Conservation (phyloP, 1,140 invertebrate species). For the Caerostris extrusa region DNA sequence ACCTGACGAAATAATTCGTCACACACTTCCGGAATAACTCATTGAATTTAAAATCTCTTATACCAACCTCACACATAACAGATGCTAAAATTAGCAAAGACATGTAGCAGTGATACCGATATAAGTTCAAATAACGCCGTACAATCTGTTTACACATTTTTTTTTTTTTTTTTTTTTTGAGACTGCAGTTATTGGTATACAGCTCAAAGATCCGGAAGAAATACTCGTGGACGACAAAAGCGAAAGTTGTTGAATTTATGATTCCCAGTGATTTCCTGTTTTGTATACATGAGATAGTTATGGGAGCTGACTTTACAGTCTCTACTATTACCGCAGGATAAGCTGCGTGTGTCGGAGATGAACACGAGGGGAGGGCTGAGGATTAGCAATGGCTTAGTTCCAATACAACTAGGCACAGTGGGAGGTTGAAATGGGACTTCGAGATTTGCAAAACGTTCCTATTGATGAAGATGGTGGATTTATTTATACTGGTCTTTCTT, state of each 20-base stretch:
- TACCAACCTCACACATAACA: too few relatives aligned
- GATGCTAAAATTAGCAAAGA: too few relatives aligned
- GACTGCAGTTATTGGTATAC: not conserved
- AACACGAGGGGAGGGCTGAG: not conserved
- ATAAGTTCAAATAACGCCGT: not conserved
- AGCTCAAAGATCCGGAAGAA: slow-evolving; percentile 42
- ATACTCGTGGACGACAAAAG: slow-evolving; percentile 39
- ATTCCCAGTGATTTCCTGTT: slow-evolving; percentile 58
- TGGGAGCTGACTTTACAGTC: not conserved
- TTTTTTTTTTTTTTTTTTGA: not conserved
- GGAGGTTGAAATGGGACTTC: not conserved
- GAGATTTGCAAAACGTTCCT: slow-evolving; percentile 14
- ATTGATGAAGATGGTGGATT: not conserved
- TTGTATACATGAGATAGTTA: slow-evolving; percentile 11
- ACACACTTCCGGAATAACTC: too few relatives aligned
- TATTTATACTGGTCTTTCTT: slow-evolving; percentile 7
- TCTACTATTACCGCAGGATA: slow-evolving; percentile 43
- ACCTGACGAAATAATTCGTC: too few relatives aligned
- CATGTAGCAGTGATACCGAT: not conserved
- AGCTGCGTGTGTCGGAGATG: slow-evolving; percentile 20
- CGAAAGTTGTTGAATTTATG: slow-evolving; percentile 75
- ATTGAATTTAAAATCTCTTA: too few relatives aligned
- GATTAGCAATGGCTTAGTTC: slow-evolving; percentile 54
- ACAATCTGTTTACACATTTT: not conserved
- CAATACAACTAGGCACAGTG: not conserved